phyloP scores from a whole-genome alignment of 2,888 invertebrate species.

The Noctuana brunneofusca region DNA sequence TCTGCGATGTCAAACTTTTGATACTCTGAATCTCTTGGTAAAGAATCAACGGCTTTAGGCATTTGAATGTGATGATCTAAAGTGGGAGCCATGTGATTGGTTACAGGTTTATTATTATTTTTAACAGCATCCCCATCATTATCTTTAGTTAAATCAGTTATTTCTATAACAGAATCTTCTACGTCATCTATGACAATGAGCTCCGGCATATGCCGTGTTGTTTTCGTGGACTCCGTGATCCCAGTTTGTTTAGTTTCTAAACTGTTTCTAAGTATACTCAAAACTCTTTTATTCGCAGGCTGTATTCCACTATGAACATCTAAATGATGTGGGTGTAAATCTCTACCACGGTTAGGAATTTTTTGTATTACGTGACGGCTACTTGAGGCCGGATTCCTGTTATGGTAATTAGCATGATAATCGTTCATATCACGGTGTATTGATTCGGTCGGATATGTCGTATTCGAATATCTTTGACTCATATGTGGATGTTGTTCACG shows the following conservation, averaged over 20 bases:
- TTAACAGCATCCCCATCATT: slow-evolving; percentile 55
- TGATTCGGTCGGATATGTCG: slow-evolving; percentile 55
- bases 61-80: slow-evolving; percentile 83
- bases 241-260: slow-evolving; percentile 85
- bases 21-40: slow-evolving; percentile 78
- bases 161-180: slow-evolving; percentile 77
- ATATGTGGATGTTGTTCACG: slow-evolving; percentile 60
- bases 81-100: slow-evolving; percentile 48
- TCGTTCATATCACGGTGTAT: slow-evolving; percentile 60
- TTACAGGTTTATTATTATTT: slow-evolving; percentile 45
- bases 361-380: slow-evolving; percentile 71
- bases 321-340: slow-evolving; percentile 58
- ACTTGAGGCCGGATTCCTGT: slow-evolving; percentile 57
- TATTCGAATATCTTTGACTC: slow-evolving; percentile 60
- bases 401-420: slow-evolving; percentile 64
- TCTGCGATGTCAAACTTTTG: slow-evolving; percentile 59
- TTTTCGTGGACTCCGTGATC: slow-evolving; percentile 78
- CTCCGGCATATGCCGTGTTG: slow-evolving; percentile 71
- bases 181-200: slow-evolving; percentile 77
- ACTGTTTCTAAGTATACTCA: slow-evolving; percentile 87
- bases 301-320: slow-evolving; percentile 62
- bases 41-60: slow-evolving; percentile 87
- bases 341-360: slow-evolving; percentile 64
- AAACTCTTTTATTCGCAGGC: slow-evolving; percentile 87
- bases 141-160: slow-evolving; percentile 73